A percentile compares a stretch with the other conserved stretches of the same genome.
Evolutionary conservation across 2,797 vertebrate species (phyloP).

Genomic region (Halcyon smyrnensis): DNA sequence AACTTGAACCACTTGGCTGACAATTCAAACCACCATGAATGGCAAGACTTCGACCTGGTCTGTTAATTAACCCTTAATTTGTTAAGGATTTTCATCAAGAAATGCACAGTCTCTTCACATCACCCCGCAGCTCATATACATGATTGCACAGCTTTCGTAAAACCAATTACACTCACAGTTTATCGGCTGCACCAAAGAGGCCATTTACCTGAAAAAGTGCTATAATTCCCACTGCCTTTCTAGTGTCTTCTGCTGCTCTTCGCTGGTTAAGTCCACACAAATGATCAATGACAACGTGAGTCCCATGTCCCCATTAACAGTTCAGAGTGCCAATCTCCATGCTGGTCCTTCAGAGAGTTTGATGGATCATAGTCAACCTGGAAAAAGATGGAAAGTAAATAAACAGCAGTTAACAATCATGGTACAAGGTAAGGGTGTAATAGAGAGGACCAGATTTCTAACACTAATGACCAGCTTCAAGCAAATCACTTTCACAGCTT

Average conservation of each 20-base stretch:
- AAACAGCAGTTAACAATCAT: not conserved
- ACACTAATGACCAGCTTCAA: slow-evolving; percentile 78
- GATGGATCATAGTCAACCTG: slow-evolving; percentile 79
- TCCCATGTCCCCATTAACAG: slow-evolving; percentile 90
- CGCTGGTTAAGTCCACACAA: slow-evolving; percentile 80
- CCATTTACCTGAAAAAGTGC: slow-evolving; percentile 77
- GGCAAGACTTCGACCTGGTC: not conserved
- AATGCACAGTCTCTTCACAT: accelerated
- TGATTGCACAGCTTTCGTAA: not conserved
- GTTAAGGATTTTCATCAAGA: not conserved
- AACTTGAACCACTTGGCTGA: not conserved
- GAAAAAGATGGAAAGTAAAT: slow-evolving; percentile 71
- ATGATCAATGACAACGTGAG: slow-evolving; percentile 84
- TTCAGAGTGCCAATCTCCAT: slow-evolving; percentile 72
- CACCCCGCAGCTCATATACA: not conserved
- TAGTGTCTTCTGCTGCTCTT: slow-evolving; percentile 71
- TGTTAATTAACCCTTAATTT: not conserved
- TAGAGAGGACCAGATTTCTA: slow-evolving; percentile 68
- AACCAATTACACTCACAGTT: not conserved
- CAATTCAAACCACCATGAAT: not conserved
- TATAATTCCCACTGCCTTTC: slow-evolving; percentile 60
- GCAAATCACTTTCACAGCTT: slow-evolving; percentile 79
- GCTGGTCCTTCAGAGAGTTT: slow-evolving; percentile 67
- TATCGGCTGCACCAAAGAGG: not conserved
- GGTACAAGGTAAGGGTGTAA: slow-evolving; percentile 42